Percentiles rank a stretch among this genome's conserved stretches.
Evolutionary conservation across 2,888 invertebrate species (phyloP).

Genomic region (Lasioglossum pauxillum): DNA sequence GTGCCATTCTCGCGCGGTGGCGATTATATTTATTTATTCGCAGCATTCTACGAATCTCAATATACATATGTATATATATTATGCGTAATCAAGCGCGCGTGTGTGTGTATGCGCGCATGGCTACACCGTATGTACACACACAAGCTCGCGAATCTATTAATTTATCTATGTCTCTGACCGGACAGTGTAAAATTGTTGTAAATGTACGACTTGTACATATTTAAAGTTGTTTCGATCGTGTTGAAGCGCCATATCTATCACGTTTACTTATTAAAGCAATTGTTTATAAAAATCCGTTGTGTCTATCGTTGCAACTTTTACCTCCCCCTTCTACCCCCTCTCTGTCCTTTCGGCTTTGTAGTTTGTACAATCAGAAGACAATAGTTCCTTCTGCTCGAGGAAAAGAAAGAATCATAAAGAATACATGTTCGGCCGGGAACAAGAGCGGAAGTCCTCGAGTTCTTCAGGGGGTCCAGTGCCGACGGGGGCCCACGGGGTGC

Average conservation of each 20-base stretch:
- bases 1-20: conserved; percentile 29
- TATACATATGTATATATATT: conserved; percentile 16
- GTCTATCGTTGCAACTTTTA: background rate
- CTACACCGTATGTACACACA: background rate
- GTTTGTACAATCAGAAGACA: background rate
- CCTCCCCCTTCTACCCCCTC: background rate
- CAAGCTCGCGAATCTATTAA: conserved; percentile 29
- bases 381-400: background rate
- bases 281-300: conserved; percentile 63
- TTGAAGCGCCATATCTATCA: conserved; percentile 71
- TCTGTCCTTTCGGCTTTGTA: background rate
- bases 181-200: conserved; percentile 73
- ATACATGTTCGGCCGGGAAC: background rate
- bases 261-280: conserved; percentile 75
- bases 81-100: background rate
- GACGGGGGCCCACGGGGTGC: background rate
- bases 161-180: conserved; percentile 22
- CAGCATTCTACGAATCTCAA: conserved; percentile 22
- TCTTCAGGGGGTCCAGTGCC: background rate
- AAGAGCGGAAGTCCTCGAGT: conserved; percentile 8
- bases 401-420: conserved; percentile 9
- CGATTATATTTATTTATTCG: conserved; percentile 64
- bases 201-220: conserved; percentile 76
- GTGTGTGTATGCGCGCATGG: background rate
- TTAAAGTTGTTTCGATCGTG: conserved; percentile 75